Base-by-base conservation (phyloP, 2,797 vertebrate species). In the Pseudochirops corinnae region DNA sequence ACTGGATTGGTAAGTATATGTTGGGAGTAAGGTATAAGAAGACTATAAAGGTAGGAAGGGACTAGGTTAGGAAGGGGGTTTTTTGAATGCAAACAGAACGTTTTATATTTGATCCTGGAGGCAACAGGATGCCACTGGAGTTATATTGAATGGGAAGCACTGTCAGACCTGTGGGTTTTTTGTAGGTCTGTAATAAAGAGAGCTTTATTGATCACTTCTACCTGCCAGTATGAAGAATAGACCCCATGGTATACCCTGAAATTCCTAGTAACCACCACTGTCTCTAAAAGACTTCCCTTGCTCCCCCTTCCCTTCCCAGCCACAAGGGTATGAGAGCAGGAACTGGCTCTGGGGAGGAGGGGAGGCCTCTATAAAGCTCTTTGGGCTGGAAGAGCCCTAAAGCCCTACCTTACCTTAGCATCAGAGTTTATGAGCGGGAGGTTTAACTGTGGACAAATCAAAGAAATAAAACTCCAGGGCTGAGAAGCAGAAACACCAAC, bases 171-270 rank as follows among this genome's bases (percentile, higher is more conserved):
- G 58, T 29, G 29, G 58, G 9, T 96, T 95, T 98, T 98, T 97
- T 98, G 95, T 98, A 98, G 97, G 93, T 97, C 97, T 98, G 58
- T 98, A 98, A 97, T 62, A 31, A 60, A 98, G 94, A 97, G 94
- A 97, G 97, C 95, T 98, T 97, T 97, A 97, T 97, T 50, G n/a
- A 58, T 96, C 91, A 50, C 60, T 97, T 97, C 96, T 96, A 53
- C 96, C 95, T 98, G 94, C 93, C 91, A 5, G 46, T 95, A 90
- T 95, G 98, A 98, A 97, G 97, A 98, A 58, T 74, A 93, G 93
- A 92, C 91, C 92, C 60, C 1, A 90, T 90, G 62, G 55, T 92
- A 90, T 91, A 11, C 67, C 5, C 92, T 33, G 9, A 46, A n/a
- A 14, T 92, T 39, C 31, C 92, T 26, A 1, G 21, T 29, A 24